Base-by-base conservation (phyloP, 2,888 invertebrate genomes). In the Ametastegia equiseti region DNA sequence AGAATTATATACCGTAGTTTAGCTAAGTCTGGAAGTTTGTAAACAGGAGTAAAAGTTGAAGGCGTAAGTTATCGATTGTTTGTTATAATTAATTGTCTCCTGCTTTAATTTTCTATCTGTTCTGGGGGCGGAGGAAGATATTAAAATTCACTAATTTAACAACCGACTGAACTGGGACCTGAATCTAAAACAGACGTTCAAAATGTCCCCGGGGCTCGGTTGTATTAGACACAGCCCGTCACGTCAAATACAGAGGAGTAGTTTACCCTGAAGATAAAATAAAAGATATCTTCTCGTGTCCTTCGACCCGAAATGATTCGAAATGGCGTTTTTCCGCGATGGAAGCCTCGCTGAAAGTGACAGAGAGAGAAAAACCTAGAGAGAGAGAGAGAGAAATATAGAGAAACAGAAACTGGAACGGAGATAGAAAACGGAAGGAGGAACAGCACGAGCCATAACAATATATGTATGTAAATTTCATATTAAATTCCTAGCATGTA, bases 241-340 rank as follows among this genome's bases (percentile, higher is more conserved):
- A 75, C 57, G 75, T 75, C 75, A 75, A 75, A 75, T 23, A 57
- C 75, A 75, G 75, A 57, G 75, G 33, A 54, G 75, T 57, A 50
- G 75, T 50, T 75, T 75, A 33, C 57, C 75, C 57, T 0, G 54
- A 75, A 57, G 75, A 75, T 75, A 75, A 75, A 75, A 75, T 75
- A 75, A 75, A 75, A 75, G 54, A 75, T 75, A 75, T 75, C 47
- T 71, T 36, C 71, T 13, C 75, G 50, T 75, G 75, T 75, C 54
- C 57, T 23, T n/a, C 75, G 75, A 75, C 75, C 75, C 54, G 75
- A 75, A 75, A 75, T 75, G 75, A 75, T 75, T 75, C 75, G 54
- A 75, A 75, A 71, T 71, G 71, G 71, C 71, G 71, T 30, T 75
- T 54, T 47, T 54, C 42, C 30, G 54, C 7, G 36, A 57, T 15